phyloP scores from a whole-genome alignment of 2,113 vertebrate genomes.

The Sinosuthora webbiana region DNA sequence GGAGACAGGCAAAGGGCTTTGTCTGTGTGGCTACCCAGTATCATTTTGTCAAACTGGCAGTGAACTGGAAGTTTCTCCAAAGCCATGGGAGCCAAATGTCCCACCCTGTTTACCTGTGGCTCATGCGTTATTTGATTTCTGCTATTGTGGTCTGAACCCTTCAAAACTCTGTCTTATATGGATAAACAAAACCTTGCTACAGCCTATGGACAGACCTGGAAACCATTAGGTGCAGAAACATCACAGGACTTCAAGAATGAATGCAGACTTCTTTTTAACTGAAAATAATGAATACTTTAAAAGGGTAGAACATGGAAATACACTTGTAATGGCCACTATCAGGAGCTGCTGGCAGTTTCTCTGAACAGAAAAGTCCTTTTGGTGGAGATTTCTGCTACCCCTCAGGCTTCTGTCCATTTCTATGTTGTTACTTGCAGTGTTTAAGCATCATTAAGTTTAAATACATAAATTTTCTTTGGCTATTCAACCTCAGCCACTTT shows the following conservation, averaged over 20 bases:
- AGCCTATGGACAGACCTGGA: background rate
- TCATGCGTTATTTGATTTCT: background rate
- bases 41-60: background rate
- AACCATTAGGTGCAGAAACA: background rate
- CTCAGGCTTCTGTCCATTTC: constrained; percentile 2
- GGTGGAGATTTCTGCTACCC: background rate
- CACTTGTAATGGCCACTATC: background rate
- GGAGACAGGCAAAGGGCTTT: background rate
- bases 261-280: background rate
- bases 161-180: background rate
- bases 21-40: background rate
- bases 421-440: background rate
- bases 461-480: constrained; percentile 31
- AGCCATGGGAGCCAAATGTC: background rate
- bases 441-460: constrained; percentile 44
- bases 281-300: constrained; percentile 2
- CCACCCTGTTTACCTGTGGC: background rate
- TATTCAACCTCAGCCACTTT: constrained; percentile 20
- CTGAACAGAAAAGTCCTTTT: background rate
- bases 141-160: background rate
- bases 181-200: background rate
- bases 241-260: background rate
- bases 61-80: background rate
- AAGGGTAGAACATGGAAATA: background rate
- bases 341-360: background rate